A percentile compares a stretch with the other conserved stretches of the same genome.
These are phyloP conservation scores for Callipepla californica DNA, from an alignment of 2,113 vertebrate species.

Conservation along the genomic window DNA sequence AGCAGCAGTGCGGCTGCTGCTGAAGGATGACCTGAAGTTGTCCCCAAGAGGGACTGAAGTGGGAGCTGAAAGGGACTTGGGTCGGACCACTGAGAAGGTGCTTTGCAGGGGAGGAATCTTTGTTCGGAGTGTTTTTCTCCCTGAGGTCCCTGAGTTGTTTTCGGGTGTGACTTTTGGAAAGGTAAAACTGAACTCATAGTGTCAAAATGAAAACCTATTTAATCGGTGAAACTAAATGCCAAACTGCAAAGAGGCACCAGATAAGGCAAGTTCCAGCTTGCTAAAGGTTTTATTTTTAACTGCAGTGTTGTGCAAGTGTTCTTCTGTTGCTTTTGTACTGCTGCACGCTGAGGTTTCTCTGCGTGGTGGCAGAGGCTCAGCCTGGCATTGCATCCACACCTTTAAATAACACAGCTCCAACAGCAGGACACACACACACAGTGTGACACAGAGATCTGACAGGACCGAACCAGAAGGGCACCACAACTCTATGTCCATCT, in stretches of 20 bases:
- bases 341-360: not conserved
- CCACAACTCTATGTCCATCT: no score
- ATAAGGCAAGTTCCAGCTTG: not conserved
- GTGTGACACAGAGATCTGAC: not conserved
- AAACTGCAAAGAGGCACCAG: not conserved
- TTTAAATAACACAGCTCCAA: fast-evolving
- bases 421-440: not conserved
- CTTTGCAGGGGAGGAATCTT: not conserved
- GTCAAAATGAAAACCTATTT: slow-evolving; percentile 6
- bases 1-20: fast-evolving
- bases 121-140: not conserved
- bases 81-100: not conserved
- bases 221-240: not conserved
- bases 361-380: not conserved
- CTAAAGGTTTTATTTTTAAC: not conserved
- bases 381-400: not conserved
- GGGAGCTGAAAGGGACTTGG: not conserved
- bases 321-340: not conserved
- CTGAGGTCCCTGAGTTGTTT: not conserved
- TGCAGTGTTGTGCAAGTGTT: not conserved
- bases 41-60: not conserved
- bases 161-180: slow-evolving; percentile 1
- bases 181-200: not conserved
- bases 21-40: fast-evolving
- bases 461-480: not conserved